Evolutionary conservation across 2,113 vertebrate species (phyloP).

Genomic region (Miniopterus natalensis): DNA sequence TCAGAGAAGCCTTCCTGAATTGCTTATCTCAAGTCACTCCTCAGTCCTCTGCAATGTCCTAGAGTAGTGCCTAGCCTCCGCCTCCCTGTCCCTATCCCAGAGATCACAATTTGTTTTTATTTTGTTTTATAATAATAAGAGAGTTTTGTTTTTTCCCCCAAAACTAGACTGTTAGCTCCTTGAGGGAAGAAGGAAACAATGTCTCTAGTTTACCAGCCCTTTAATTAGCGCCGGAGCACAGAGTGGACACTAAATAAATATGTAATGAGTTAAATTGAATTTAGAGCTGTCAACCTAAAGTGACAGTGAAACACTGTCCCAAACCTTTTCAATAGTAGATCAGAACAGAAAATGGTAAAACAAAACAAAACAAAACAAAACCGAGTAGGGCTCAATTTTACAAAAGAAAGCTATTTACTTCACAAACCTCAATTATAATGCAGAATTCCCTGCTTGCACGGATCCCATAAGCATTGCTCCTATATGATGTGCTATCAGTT

Average conservation of each 20-base stretch:
- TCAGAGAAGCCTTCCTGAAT: background rate
- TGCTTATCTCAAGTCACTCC: background rate
- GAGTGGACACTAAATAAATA: constrained; percentile 2
- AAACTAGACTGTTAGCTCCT: background rate
- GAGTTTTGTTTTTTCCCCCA: background rate
- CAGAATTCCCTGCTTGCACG: background rate
- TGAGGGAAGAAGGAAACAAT: background rate
- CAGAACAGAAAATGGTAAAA: constrained; percentile 57
- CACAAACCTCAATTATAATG: background rate
- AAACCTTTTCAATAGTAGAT: constrained; percentile 61
- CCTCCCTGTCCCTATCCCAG: background rate
- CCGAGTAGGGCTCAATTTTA: background rate
- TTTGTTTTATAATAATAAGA: constrained; percentile 17
- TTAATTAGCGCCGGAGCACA: background rate
- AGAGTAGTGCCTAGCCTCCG: background rate
- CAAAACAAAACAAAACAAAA: constrained; percentile 36
- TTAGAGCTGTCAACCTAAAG: background rate
- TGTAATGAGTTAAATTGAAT: background rate
- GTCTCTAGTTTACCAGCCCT: background rate
- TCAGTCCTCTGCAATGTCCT: background rate
- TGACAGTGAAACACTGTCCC: background rate
- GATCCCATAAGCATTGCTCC: background rate
- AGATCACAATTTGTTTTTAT: constrained; percentile 10
- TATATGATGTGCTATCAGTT: background rate
- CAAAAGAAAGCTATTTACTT: constrained; percentile 18